These are phyloP conservation scores for Myzus persicae DNA, from an alignment of 1,140 invertebrate species.

Conservation along the genomic window DNA sequence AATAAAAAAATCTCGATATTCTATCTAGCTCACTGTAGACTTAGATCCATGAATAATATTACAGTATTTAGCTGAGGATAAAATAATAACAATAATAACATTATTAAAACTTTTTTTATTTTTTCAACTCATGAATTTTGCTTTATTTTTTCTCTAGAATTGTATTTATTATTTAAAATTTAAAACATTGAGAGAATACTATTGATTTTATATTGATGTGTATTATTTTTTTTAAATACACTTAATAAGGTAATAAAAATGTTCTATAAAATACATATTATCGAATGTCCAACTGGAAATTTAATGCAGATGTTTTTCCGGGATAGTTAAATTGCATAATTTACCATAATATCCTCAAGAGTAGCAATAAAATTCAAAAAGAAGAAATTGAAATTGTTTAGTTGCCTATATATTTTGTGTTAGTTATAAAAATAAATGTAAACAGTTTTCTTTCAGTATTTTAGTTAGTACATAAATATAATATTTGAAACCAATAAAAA, in stretches of 20 bases:
- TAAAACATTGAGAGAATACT: not conserved
- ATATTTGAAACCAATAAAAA: not conserved
- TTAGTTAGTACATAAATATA: not conserved
- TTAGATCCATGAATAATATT: not conserved
- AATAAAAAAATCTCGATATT: not conserved
- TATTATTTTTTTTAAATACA: not conserved
- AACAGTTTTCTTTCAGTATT: not conserved
- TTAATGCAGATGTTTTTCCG: not conserved
- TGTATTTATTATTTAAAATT: not conserved
- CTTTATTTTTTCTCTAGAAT: too few species aligned
- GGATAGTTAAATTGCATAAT: not conserved
- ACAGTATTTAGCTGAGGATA: not conserved
- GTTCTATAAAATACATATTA: not conserved
- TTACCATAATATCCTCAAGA: not conserved
- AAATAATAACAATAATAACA: not conserved
- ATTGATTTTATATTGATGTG: not conserved
- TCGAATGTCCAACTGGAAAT: not conserved
- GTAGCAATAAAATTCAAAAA: not conserved
- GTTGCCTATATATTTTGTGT: not conserved
- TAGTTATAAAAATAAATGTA: not conserved
- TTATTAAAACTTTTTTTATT: not conserved
- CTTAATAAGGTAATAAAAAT: conserved; percentile 11
- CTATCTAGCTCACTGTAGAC: not conserved
- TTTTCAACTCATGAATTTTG: not conserved
- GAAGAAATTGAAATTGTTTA: not conserved